A percentile compares a stretch with the other conserved stretches of the same genome.
phyloP scores from a whole-genome alignment of 2,797 vertebrate genomes.

The Hippopotamyrus pictus region DNA sequence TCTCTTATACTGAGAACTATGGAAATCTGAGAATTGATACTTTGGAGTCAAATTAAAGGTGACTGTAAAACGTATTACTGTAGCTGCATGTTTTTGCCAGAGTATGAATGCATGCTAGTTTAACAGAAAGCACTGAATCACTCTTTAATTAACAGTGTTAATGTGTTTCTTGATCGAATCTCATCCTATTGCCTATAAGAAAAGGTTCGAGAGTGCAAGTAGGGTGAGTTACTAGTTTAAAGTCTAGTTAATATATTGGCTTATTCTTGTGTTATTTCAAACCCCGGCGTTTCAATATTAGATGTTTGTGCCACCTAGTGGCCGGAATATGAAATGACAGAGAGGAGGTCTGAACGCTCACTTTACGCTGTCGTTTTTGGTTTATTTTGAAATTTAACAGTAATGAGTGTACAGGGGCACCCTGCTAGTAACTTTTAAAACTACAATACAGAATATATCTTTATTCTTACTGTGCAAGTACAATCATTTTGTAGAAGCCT shows the following conservation, averaged over 20 bases:
- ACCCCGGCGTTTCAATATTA: background rate
- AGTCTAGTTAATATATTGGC: background rate
- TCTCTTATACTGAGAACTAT: background rate
- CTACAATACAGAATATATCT: background rate
- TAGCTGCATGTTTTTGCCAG: background rate
- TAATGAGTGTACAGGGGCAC: background rate
- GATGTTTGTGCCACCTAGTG: conserved; percentile 10
- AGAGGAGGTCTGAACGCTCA: background rate
- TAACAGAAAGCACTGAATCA: background rate
- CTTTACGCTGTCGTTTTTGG: background rate
- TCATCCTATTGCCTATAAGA: background rate
- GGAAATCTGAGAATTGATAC: background rate
- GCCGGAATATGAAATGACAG: background rate
- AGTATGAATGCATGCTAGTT: background rate
- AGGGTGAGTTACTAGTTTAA: background rate
- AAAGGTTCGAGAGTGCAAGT: background rate
- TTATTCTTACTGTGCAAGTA: background rate
- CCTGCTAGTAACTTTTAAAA: background rate
- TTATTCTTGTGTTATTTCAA: background rate
- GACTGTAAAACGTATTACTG: background rate
- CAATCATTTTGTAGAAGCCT: background rate
- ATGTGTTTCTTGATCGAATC: background rate
- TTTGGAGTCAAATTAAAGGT: background rate
- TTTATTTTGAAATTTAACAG: background rate
- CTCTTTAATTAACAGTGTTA: background rate